Percentiles rank a stretch among this genome's conserved stretches.
phyloP scores from a whole-genome alignment of 1,140 invertebrate genomes.

The Colletes gigas region DNA sequence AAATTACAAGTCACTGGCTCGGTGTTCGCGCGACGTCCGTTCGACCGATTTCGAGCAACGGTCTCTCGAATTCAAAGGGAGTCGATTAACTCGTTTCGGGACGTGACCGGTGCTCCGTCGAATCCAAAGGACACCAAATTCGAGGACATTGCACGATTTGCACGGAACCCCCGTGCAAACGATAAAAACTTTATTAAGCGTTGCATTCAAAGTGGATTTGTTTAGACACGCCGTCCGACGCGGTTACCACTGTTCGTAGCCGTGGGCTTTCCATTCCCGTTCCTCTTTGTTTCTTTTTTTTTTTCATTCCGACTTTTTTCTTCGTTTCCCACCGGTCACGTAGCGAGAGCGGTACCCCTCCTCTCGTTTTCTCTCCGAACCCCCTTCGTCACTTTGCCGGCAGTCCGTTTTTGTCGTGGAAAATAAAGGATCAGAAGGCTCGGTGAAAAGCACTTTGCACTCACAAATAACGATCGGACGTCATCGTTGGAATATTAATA shows the following conservation, averaged over 20 bases:
- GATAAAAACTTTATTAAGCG: constrained; percentile 25
- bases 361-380: not conserved
- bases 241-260: constrained; percentile 7
- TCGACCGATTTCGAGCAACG: not conserved
- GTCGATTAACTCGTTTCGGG: constrained; percentile 7
- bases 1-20: not conserved
- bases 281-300: not conserved
- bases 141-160: constrained; percentile 18
- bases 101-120: not conserved
- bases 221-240: constrained; percentile 18
- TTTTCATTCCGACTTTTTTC: not conserved
- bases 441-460: constrained; percentile 59
- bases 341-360: not conserved
- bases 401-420: not conserved
- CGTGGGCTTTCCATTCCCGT: not conserved
- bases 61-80: not conserved
- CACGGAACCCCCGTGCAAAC: not conserved
- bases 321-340: not conserved
- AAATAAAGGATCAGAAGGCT: constrained; percentile 16
- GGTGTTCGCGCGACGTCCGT: not conserved
- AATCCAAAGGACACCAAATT: not conserved
- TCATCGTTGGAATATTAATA: constrained; percentile 74
- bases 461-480: constrained; percentile 73
- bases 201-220: constrained; percentile 16
- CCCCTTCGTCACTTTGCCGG: not conserved